Base-by-base conservation (phyloP, 2,888 invertebrate species). In the Scaptomyza polygonia region DNA sequence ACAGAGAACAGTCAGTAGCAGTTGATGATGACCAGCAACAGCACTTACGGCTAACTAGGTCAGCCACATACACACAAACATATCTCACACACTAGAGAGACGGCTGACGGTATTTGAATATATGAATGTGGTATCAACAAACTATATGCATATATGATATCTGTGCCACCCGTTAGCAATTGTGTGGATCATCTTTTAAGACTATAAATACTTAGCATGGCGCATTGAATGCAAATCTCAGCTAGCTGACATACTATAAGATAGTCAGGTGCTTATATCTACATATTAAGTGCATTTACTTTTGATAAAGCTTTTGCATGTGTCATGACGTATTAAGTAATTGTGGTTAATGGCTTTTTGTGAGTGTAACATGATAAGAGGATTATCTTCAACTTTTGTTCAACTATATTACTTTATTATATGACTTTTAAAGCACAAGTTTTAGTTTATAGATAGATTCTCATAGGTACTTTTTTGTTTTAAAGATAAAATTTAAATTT, bases 31-130 rank as follows among this genome's bases (percentile, higher is more conserved):
- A 72, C 72, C 77, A 76, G 43, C 62, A 55, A 57, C 42, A 58
- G 66, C 67, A 71, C 72, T 76, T 62, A 53, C 36, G 9, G 49
- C 43, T 49, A 75, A 72, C 73, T 75, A 64, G 74, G 74, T 77
- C 74, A 72, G 36, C 54, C 12, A 5, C 49, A 43, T 25, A 58
- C 49, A 40, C 27, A 51, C 11, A 34, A 7, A 36, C 8, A 14
- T 36, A 36, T 36, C 40, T 4, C 39, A 29, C 9, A 48, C n/a
- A n/a, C n/a, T 12, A 18, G 36, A 36, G 36, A 34, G 9, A 42
- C 21, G n/a, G 25, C 36, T 32, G 57, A 53, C 58, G 56, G 40
- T 54, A n/a, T 51, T 16, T 69, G 53, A 65, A 66, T 59, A 45
- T 69, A 47, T 68, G 51, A 59, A 66, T 59, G 57, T 73, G 66